phyloP scores from a whole-genome alignment of 2,113 vertebrate species.

The Saccopteryx leptura region DNA sequence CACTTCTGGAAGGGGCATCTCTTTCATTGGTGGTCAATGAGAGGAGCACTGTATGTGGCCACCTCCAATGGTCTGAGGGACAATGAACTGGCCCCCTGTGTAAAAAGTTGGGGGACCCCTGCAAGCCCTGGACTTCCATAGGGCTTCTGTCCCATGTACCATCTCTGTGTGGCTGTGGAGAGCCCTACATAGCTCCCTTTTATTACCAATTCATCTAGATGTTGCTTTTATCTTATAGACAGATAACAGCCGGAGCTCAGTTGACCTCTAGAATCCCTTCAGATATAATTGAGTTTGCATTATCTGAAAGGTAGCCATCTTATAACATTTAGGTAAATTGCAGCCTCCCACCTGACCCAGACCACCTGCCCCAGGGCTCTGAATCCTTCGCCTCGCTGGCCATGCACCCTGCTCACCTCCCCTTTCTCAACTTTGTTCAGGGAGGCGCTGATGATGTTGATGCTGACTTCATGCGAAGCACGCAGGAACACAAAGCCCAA shows the following conservation, averaged over 20 bases:
- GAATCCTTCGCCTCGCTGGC: background rate
- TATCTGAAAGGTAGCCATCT: conserved; percentile 52
- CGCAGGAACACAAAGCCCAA: background rate
- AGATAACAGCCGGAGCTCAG: conserved; percentile 54
- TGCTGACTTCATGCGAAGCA: conserved; percentile 28
- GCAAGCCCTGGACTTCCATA: background rate
- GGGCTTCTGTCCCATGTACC: background rate
- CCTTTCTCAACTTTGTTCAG: background rate
- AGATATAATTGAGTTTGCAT: conserved; percentile 50
- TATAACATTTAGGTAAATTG: conserved; percentile 50
- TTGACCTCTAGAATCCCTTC: conserved; percentile 61
- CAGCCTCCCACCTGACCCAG: conserved; percentile 13
- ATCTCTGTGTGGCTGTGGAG: background rate
- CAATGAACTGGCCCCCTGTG: too few relatives aligned
- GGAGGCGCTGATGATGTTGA: background rate
- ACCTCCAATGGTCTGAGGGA: too few relatives aligned
- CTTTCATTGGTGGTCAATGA: too few relatives aligned
- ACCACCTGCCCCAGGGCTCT: background rate
- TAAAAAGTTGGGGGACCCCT: too few relatives aligned
- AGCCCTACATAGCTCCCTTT: conserved; percentile 15
- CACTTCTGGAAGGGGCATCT: too few relatives aligned
- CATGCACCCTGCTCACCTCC: background rate
- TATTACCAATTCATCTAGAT: conserved; percentile 63
- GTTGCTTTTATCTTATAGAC: conserved; percentile 61
- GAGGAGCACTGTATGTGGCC: too few relatives aligned